Percentiles rank a stretch among this genome's conserved stretches.
Evolutionary conservation across 2,797 vertebrate genomes (phyloP).

Genomic region (Serranus cabrilla): DNA sequence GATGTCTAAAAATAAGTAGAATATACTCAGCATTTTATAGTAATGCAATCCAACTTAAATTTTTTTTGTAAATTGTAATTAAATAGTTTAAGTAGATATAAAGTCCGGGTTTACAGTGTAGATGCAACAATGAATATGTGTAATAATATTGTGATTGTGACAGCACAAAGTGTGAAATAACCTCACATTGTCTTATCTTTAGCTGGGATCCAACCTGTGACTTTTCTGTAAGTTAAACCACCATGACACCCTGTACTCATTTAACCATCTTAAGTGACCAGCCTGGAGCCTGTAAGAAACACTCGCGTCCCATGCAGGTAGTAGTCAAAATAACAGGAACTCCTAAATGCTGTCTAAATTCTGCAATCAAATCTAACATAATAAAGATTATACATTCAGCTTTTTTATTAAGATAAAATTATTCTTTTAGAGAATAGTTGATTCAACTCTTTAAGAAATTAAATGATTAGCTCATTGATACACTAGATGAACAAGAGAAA

Average conservation of each 20-base stretch:
- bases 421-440: no score
- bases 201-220: background rate
- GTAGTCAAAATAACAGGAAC: background rate
- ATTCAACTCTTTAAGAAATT: background rate
- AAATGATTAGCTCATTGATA: background rate
- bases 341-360: background rate
- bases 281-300: background rate
- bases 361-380: background rate
- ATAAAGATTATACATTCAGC: background rate
- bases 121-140: background rate
- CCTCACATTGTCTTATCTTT: background rate
- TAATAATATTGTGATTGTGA: background rate
- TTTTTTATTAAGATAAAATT: no score
- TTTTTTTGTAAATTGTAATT: no score
- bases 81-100: no score
- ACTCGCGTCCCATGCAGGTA: no score
- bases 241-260: background rate
- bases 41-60: no score
- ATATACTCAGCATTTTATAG: no score
- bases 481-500: background rate
- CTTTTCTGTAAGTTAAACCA: background rate
- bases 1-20: no score
- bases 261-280: background rate
- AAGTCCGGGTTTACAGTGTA: no score
- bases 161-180: background rate